Evolutionary conservation across 1,140 invertebrate species (phyloP).

Genomic region (Rhyacophila brunnea): DNA sequence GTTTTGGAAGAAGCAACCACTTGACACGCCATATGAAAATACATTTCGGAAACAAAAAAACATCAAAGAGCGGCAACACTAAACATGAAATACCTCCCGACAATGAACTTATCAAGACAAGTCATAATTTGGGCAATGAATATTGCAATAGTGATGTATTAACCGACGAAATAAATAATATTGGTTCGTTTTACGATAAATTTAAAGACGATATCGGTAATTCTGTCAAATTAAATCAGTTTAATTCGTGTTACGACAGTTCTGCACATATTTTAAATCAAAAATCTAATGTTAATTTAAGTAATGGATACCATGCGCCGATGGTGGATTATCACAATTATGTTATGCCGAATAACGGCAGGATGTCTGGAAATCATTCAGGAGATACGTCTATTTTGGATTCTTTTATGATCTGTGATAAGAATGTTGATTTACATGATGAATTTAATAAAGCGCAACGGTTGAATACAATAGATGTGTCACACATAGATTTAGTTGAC

Average conservation of each 20-base stretch:
- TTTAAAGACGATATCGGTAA: too few species aligned
- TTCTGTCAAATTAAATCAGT: too few species aligned
- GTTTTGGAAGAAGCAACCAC: conserved; percentile 32
- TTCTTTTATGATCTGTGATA: conserved; percentile 1
- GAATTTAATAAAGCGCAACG: conserved; percentile 6
- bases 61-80: background rate
- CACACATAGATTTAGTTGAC: conserved; percentile 1
- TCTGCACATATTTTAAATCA: too few species aligned
- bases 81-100: background rate
- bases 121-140: too few species aligned
- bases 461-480: conserved; percentile 1
- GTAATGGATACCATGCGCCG: background rate
- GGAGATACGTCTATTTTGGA: background rate
- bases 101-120: too few species aligned
- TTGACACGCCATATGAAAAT: conserved; percentile 32
- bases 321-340: background rate
- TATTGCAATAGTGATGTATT: too few species aligned
- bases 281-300: background rate
- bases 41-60: conserved; percentile 30
- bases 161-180: too few species aligned
- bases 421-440: conserved; percentile 1
- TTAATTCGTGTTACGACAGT: too few species aligned
- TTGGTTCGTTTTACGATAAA: too few species aligned
- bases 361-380: background rate
- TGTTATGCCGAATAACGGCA: background rate